These are phyloP conservation scores for Ryuthela nishihirai DNA, from an alignment of 2,888 invertebrate species.

Conservation along the genomic window DNA sequence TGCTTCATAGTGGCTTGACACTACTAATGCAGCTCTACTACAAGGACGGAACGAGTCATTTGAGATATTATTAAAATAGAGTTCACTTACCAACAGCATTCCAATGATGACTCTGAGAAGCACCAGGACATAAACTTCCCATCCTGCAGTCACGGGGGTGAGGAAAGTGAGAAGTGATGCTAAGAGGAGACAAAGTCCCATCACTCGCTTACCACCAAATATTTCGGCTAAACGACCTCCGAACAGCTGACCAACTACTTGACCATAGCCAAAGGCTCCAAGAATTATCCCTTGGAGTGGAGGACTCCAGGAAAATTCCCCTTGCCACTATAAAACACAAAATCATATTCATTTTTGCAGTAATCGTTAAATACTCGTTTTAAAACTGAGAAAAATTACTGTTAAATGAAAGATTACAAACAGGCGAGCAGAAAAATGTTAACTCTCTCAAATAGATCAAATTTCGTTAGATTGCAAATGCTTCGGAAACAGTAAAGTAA, in stretches of 20 bases:
- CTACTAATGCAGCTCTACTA: no score
- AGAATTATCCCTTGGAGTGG: constrained; percentile 10
- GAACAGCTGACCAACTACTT: constrained; percentile 20
- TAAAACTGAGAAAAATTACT: no score
- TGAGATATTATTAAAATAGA: no score
- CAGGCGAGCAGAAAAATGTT: no score
- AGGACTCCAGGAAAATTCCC: constrained; percentile 7
- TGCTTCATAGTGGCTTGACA: no score
- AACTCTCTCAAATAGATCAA: no score
- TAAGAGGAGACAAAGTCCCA: constrained; percentile 8
- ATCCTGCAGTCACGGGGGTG: constrained; percentile 11
- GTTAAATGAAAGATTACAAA: no score
- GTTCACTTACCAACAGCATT: constrained; percentile 23
- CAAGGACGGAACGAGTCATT: no score
- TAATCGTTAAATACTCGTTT: no score
- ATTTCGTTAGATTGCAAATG: no score
- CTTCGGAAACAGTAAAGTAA: no score
- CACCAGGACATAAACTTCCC: constrained; percentile 13
- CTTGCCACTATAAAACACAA: background rate
- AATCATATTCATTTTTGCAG: no score
- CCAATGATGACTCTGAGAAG: constrained; percentile 10
- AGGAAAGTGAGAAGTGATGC: constrained; percentile 12
- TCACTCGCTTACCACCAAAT: constrained; percentile 22
- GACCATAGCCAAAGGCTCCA: constrained; percentile 25
- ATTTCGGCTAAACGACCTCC: constrained; percentile 29